Conservation (phyloP, 2,113 vertebrate genomes). For the Daubentonia madagascariensis region DNA sequence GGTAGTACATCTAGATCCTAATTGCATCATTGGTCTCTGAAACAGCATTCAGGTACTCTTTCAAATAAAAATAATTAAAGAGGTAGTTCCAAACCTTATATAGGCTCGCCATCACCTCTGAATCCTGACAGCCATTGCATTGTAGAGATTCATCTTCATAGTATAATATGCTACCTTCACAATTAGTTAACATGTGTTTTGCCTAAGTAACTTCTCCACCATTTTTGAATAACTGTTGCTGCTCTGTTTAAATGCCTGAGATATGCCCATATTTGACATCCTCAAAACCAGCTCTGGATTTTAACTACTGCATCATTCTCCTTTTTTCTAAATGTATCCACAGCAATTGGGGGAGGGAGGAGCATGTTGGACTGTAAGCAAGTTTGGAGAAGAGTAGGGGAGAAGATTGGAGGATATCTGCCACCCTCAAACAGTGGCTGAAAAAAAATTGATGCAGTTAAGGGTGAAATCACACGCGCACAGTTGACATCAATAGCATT, state of each 20-base stretch:
- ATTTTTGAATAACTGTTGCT: too few species aligned
- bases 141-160: conserved; percentile 99
- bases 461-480: not conserved
- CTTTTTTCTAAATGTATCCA: too few species aligned
- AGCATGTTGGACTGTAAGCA: not conserved
- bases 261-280: too few species aligned
- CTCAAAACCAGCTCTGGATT: too few species aligned
- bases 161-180: conserved; percentile 96
- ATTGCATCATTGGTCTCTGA: conserved; percentile 87
- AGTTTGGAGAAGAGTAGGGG: not conserved
- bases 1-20: too few species aligned
- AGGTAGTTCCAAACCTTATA: conserved; percentile 90
- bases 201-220: too few species aligned
- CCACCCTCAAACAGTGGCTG: not conserved
- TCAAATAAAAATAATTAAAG: conserved; percentile 92
- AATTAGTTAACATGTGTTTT: too few species aligned
- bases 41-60: conserved; percentile 88
- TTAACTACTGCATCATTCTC: too few species aligned
- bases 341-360: not conserved
- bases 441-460: not conserved
- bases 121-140: conserved; percentile 98
- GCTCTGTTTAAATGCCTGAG: too few species aligned
- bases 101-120: conserved; percentile 92
- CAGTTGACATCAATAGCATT: not conserved
- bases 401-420: not conserved